Evolutionary conservation across 2,888 invertebrate species (phyloP), one percentile per base, ranked within the genome.

Genomic region (Neuroscelio doddi): DNA sequence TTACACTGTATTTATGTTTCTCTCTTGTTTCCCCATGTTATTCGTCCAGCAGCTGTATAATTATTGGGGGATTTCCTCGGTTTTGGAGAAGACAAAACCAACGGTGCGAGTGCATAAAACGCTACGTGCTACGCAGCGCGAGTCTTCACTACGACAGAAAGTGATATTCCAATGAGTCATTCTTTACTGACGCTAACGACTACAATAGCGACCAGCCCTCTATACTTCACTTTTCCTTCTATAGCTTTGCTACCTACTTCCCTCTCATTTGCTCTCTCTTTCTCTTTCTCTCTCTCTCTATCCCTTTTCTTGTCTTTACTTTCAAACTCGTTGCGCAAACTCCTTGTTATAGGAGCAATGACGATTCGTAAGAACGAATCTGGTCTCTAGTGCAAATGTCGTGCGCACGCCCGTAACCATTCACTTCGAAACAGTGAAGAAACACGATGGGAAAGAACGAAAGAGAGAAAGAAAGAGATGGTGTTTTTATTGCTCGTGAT

Each of bases 121-220:
- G n/a, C n/a, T n/a, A n/a, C n/a, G n/a, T n/a, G n/a, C n/a, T n/a
- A n/a, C n/a, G n/a, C n/a, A n/a, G n/a, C n/a, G n/a, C n/a, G n/a
- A n/a, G n/a, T n/a, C n/a, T n/a, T n/a, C n/a, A n/a, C 41, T 50
- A 44, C 53, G 51, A 27, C 5, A 41, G 49, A 42, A 47, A 68
- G 57, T 71, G 76, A 76, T 76, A 76, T 71, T 69, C 66, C 69
- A 62, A 68, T 76, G 77, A 77, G 66, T 77, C 76, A 77, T 68
- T 77, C 76, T 72, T 74, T 71, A 75, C 74, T 75, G 72, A 68
- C 72, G 69, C 72, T 73, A 76, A 74, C 71, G 71, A 68, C 56
- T 70, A 70, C 69, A 70, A 72, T 73, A 63, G 34, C 34, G 8
- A 34, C 1, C 15, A 65, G 66, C 41, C 64, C n/a, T 14, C 51